Base-by-base conservation (phyloP, 2,797 vertebrate species). In the Rhinogobio ventralis region DNA sequence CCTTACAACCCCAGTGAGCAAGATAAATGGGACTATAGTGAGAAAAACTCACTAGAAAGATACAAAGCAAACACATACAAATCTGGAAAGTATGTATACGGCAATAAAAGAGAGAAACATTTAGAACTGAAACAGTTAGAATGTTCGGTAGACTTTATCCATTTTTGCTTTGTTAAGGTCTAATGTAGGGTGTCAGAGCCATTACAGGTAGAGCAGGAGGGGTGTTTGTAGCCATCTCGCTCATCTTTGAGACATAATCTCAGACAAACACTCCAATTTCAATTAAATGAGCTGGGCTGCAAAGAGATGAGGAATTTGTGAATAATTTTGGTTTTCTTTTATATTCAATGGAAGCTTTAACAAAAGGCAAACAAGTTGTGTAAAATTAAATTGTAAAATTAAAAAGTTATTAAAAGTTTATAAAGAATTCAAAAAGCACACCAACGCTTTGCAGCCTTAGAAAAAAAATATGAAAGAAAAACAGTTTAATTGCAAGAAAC, bases 171-270 rank as follows among this genome's bases (percentile, higher is more conserved):
- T 77, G 60, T 36, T 30, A 25, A 20, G 46, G 28, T 66, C 33
- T 55, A 68, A 42, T 84, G 23, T 76, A 25, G 62, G 45, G 36
- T 83, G 53, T 69, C 62, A 68, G 62, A 57, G 36, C 33, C 46
- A 83, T 68, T 68, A 83, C 17, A 77, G 73, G 33, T 42, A n/a
- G 62, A 30, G 46, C 23, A 39, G 36, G 60, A 53, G 46, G 55
- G 28, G 10, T 76, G 33, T 30, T 23, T 84, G 33, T 28, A 68
- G 42, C 10, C 36, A 64, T 15, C 4, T 10, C 71, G 46, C 51
- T 42, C n/a, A 62, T 49, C 55, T 62, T 74, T 49, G 36, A 73
- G 80, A 68, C 15, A 4, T 60, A 81, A 71, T 67, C 20, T 49
- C 62, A 36, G 62, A 71, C 42, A 80, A 68, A 69, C 23, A 20